These are phyloP conservation scores for Lutra lutra DNA, from an alignment of 2,797 vertebrate genomes.

Conservation along the genomic window DNA sequence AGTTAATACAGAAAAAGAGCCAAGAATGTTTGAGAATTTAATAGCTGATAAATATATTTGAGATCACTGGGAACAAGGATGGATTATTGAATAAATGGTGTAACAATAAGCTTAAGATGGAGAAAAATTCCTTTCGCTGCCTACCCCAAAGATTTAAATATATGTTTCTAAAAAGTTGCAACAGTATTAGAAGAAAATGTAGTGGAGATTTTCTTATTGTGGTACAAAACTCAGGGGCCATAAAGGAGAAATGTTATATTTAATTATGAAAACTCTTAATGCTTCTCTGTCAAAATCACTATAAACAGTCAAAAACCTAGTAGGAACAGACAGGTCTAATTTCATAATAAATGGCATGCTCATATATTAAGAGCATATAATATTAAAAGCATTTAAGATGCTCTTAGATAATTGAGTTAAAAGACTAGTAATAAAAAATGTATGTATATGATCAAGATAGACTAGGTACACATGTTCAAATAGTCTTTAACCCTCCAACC, in stretches of 20 bases:
- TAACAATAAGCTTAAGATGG: neutral
- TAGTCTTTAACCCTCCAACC: neutral
- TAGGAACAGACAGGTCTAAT: neutral
- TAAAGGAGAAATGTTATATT: neutral
- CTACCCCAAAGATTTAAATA: neutral
- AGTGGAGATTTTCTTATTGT: neutral
- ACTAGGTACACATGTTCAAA: neutral
- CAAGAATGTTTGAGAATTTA: neutral
- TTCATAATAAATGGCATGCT: neutral
- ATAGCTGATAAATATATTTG: neutral
- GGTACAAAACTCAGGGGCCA: neutral
- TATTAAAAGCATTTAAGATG: neutral
- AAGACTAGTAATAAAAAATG: neutral
- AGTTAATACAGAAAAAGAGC: neutral
- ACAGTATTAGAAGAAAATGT: neutral
- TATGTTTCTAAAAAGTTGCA: neutral
- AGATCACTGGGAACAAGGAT: neutral
- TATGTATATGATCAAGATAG: neutral
- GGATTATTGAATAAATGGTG: neutral
- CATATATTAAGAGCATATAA: neutral
- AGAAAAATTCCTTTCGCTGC: neutral
- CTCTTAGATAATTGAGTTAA: neutral
- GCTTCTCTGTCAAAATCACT: neutral
- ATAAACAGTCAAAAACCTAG: neutral
- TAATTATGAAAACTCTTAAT: neutral